Conservation (phyloP, 2,797 vertebrate species). For the Podarcis siculus region DNA sequence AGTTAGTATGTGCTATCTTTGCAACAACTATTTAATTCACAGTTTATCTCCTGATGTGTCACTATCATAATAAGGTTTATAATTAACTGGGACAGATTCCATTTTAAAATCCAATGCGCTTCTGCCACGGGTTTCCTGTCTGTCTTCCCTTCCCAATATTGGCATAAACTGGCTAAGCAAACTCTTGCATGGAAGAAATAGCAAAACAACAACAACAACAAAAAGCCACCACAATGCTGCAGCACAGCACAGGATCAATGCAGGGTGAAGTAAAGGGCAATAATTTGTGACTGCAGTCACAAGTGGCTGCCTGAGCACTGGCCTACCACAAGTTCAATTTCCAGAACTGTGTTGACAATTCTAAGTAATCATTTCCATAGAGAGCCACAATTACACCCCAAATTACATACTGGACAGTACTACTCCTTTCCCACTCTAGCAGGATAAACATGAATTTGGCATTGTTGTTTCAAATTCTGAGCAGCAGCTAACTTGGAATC, state of each 20-base stretch:
- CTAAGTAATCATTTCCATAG: not conserved
- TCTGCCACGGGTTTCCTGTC: not conserved
- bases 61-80: not conserved
- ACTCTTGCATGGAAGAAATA: not conserved
- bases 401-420: not conserved
- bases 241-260: not conserved
- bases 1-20: not conserved
- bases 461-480: not conserved
- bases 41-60: not conserved
- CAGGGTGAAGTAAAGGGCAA: not conserved
- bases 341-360: not conserved
- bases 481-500: not conserved
- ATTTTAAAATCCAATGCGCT: conserved; percentile 3
- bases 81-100: not conserved
- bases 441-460: not conserved
- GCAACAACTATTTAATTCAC: not conserved
- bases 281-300: not conserved
- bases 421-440: not conserved
- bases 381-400: not conserved
- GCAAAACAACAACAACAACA: not conserved
- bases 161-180: not conserved
- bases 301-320: not conserved
- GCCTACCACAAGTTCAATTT: not conserved
- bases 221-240: not conserved
- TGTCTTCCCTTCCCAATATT: not conserved